phyloP scores from a whole-genome alignment of 2,888 invertebrate species.

The Lampropteryx suffumata region DNA sequence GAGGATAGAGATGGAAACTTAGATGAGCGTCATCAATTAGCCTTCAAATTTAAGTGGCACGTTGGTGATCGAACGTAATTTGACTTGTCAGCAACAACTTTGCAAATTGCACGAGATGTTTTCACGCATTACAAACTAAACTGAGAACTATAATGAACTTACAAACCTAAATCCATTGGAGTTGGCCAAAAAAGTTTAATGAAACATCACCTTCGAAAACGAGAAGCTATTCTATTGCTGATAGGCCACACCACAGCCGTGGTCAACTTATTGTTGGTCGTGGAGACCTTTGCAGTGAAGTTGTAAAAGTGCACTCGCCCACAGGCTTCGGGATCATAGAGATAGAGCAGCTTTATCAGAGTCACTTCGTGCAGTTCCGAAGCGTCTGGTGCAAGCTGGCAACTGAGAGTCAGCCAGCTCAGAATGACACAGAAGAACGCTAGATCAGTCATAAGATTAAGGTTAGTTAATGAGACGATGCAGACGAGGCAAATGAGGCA shows the following conservation, averaged over 20 bases:
- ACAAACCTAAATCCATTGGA: too few species aligned
- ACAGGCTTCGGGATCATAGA: conserved; percentile 68
- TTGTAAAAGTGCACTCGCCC: conserved; percentile 63
- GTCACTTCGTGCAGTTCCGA: conserved; percentile 63
- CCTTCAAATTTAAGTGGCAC: too few species aligned
- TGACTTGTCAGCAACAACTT: too few species aligned
- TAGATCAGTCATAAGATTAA: conserved; percentile 30
- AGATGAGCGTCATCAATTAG: too few species aligned
- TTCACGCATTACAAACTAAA: too few species aligned
- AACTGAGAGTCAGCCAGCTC: conserved; percentile 59
- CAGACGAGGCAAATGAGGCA: too few species aligned
- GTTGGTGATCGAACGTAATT: too few species aligned
- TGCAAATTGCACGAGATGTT: too few species aligned
- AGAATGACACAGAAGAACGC: conserved; percentile 52
- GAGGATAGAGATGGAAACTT: too few species aligned
- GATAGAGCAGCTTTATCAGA: conserved; percentile 62
- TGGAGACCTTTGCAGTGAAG: conserved; percentile 41
- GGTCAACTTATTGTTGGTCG: conserved; percentile 22
- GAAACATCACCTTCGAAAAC: conserved; percentile 55
- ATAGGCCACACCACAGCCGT: conserved; percentile 60
- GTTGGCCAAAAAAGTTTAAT: too few species aligned
- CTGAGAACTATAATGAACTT: too few species aligned
- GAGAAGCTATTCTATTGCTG: conserved; percentile 51
- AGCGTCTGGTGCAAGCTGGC: conserved; percentile 48
- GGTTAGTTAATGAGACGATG: too few species aligned